These are phyloP conservation scores for Achlya flavicornis DNA, from an alignment of 2,888 invertebrate genomes.

Conservation along the genomic window DNA sequence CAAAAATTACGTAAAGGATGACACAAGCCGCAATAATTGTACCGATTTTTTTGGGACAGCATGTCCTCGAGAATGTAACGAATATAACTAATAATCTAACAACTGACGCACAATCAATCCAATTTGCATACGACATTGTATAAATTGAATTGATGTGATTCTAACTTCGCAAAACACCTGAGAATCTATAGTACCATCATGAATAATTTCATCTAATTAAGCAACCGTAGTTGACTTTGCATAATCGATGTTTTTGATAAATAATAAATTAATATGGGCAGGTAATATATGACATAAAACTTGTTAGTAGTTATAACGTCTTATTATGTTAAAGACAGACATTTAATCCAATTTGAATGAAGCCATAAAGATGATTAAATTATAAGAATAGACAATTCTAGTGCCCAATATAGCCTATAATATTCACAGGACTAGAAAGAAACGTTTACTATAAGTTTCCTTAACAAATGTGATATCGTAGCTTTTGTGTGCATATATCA, in stretches of 20 bases:
- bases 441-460: too few species aligned
- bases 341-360: neutral
- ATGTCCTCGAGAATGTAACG: neutral
- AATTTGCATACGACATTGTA: constrained; percentile 25
- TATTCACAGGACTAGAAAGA: too few species aligned
- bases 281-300: too few species aligned
- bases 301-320: too few species aligned
- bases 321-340: neutral
- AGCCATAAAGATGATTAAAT: neutral
- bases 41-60: neutral
- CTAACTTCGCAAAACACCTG: neutral
- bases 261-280: neutral
- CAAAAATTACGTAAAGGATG: neutral
- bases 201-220: neutral
- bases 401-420: too few species aligned
- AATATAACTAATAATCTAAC: constrained; percentile 23
- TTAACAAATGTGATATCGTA: too few species aligned
- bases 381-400: neutral
- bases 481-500: neutral
- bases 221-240: neutral
- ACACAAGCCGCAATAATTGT: neutral
- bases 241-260: neutral
- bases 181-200: neutral
- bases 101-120: constrained; percentile 26
- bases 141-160: constrained; percentile 17